Evolutionary conservation across 2,888 invertebrate species (phyloP), one percentile per base, ranked within the genome.

Genomic region (Dicyrtomina minuta): DNA sequence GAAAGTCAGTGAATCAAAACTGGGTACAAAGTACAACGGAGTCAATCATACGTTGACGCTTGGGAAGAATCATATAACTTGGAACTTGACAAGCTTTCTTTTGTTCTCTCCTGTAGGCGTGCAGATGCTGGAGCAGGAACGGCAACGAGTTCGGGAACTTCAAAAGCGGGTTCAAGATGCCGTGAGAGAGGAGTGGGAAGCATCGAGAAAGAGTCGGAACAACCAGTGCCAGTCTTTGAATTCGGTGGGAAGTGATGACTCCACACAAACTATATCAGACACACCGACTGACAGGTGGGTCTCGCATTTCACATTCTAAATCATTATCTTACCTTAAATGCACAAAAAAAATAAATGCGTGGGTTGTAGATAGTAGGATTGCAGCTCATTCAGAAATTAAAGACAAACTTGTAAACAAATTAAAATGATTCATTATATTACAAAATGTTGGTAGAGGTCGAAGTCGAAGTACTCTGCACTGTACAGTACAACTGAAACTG

Each of bases 101-200:
- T 24, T 53, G 24, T 53, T 46, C 8, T 15, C 46, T 27, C 33
- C 20, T 27, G 6, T 80, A 94, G 94, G 94, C 72, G 91, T 91
- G 78, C 90, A 91, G 85, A 91, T 95, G 73, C 93, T 95, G 79
- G 93, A 94, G 80, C 91, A 94, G 80, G 94, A 95, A 82, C 85
- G 93, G 46, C 89, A 92, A 77, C 88, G 94, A 79, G 92, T 95
- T 77, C 87, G 89, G 71, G 93, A 93, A 79, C 82, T 95, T 67
- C 93, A 94, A 80, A 87, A 91, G 76, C 86, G 91, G 58, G 92
- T 91, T 0, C 93, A 94, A 79, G 90, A 93, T 81, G 94, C 95
- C 82, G 94, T 93, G 2, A 89, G 91, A 75, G 90, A 90, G 22
- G 89, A 93, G 77, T 96, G 94, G 92, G 92, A 93, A 73, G 86